Evolutionary conservation across 2,113 vertebrate genomes (phyloP), one percentile per base, ranked within the genome.

Genomic region (Carassius gibelio): DNA sequence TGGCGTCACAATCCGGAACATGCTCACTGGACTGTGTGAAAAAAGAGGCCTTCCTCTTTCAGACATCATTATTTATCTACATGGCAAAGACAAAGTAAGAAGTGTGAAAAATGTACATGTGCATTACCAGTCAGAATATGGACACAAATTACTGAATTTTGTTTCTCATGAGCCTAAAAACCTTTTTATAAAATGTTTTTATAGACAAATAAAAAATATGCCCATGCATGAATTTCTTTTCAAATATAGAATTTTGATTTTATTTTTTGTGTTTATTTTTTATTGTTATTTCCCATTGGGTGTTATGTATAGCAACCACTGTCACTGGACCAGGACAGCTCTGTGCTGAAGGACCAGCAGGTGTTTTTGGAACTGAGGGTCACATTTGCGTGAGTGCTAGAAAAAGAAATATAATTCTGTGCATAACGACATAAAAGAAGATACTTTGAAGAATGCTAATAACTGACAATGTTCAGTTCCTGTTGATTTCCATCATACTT

Each of bases 301-400:
- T 52, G 30, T n/a, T n/a, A 34, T 72, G 81, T 80, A 21, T 91
- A 97, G 95, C 96, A 97, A 75, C 95, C 96, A 0, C 90, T 99
- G 76, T 96, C 95, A 2, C 91, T 99, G 93, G 97, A 99, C 88
- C 98, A 99, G 93, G 98, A 99, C 87, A 97, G 97, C 89, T 93
- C 93, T 0, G 95, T 99, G 84, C 88, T 99, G 86, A 94, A 95
- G n/a, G 97, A 99, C 89, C 96, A 99, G 94, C 97, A 98, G 91
- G 96, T 99, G 87, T 94, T 93, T 85, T 93, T 99, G 87, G 98
- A 99, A 91, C 97, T 95, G 89, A 95, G 97, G 89, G 95, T 99
- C 92, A 97, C 91, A 45, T 97, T 99, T 84, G 93, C 94, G 98
- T 99, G 93, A 99, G 98, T 97, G 89, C 86, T 85, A 50, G 23